A percentile compares a stretch with the other conserved stretches of the same genome.
phyloP scores from a whole-genome alignment of 2,888 invertebrate species.

The Clitarchus hookeri region DNA sequence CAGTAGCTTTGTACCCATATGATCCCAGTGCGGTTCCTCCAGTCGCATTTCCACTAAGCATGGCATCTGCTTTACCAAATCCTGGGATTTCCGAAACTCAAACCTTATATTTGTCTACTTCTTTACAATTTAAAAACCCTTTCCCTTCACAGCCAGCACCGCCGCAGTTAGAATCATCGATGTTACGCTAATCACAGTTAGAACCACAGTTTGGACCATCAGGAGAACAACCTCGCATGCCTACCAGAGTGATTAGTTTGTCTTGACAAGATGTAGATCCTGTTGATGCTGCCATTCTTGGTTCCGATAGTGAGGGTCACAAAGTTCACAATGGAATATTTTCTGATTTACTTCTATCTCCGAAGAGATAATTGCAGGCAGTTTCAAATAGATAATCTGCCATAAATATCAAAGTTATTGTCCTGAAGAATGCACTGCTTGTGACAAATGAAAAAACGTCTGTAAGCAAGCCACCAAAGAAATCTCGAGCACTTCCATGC shows the following conservation, averaged over 20 bases:
- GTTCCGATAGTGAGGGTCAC: neutral
- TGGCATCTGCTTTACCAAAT: neutral
- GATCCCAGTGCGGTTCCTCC: neutral
- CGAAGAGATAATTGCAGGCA: too few relatives aligned
- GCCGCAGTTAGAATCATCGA: neutral
- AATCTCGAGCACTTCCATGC: neutral
- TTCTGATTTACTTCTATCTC: too few relatives aligned
- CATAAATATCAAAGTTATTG: neutral
- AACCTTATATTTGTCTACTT: neutral
- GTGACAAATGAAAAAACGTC: neutral
- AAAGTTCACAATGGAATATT: too few relatives aligned
- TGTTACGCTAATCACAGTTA: neutral
- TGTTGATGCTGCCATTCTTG: too few relatives aligned
- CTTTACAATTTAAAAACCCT: neutral
- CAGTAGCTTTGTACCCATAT: too few relatives aligned
- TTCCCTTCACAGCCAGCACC: neutral
- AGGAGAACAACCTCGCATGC: neutral
- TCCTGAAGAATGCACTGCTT: neutral
- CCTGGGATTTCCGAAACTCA: neutral
- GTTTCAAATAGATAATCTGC: neutral
- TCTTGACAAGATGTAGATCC: neutral
- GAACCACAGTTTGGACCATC: neutral
- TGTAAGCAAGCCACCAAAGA: too few relatives aligned
- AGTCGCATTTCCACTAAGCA: neutral
- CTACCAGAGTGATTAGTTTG: neutral